phyloP scores from a whole-genome alignment of 2,113 vertebrate species.

The Ciconia maguari region DNA sequence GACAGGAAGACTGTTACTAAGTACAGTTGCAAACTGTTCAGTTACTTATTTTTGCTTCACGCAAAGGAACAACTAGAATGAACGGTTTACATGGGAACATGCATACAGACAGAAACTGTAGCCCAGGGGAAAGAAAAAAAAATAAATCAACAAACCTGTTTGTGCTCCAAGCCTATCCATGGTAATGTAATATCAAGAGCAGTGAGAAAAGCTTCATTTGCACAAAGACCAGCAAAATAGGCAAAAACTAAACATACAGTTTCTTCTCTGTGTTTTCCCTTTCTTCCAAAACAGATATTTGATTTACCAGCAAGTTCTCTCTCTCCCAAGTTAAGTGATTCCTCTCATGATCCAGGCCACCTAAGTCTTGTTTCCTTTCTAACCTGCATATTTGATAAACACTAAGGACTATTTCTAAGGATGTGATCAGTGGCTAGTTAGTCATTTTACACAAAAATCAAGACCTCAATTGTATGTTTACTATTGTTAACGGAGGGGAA shows the following conservation, averaged over 20 bases:
- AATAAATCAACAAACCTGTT: not conserved
- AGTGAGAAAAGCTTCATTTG: not conserved
- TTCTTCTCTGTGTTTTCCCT: not conserved
- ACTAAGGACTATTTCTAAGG: not conserved
- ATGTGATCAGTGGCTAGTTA: not conserved
- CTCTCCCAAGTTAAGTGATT: not conserved
- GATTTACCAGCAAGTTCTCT: not conserved
- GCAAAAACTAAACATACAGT: not conserved
- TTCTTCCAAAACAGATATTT: not conserved
- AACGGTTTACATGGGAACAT: not conserved
- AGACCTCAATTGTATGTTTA: not conserved
- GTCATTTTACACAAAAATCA: not conserved
- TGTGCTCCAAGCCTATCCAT: not conserved
- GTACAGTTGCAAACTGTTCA: not conserved
- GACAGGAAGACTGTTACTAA: not conserved
- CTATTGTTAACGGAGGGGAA: not conserved
- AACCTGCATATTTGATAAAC: not conserved
- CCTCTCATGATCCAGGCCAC: not conserved
- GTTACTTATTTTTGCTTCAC: not conserved
- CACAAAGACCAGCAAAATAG: not conserved
- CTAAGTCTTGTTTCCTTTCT: not conserved
- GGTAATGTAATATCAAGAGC: not conserved
- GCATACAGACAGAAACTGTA: not conserved
- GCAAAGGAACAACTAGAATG: not conserved
- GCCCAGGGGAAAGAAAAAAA: not conserved